phyloP scores from a whole-genome alignment of 2,797 vertebrate species.

The Buphagus erythrorhynchus region DNA sequence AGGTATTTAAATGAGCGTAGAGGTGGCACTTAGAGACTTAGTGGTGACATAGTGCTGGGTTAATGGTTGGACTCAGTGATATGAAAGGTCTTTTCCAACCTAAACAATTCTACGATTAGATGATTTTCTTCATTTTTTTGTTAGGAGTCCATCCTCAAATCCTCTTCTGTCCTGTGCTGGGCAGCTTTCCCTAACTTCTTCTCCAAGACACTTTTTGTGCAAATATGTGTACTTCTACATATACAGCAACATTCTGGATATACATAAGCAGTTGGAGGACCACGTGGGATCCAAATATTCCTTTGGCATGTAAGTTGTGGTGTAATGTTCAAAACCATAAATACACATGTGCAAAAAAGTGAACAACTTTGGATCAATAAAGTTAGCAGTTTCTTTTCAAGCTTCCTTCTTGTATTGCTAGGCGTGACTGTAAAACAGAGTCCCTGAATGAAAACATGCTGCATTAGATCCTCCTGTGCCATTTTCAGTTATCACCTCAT shows the following conservation, averaged over 20 bases:
- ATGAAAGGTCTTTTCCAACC: neutral
- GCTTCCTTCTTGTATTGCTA: neutral
- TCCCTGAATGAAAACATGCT: neutral
- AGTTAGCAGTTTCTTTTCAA: neutral
- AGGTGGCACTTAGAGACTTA: neutral
- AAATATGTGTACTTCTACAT: neutral
- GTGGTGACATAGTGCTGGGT: neutral
- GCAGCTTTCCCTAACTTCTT: neutral
- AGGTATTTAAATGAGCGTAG: neutral
- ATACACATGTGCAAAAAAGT: neutral
- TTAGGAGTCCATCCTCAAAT: neutral
- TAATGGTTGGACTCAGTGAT: neutral
- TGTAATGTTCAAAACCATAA: neutral
- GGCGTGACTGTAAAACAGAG: neutral
- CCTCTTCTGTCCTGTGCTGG: neutral
- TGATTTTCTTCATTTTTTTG: neutral
- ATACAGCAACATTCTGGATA: neutral
- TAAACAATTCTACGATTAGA: neutral
- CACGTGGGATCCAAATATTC: neutral
- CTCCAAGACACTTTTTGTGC: neutral
- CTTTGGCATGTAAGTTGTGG: neutral
- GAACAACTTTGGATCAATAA: neutral
- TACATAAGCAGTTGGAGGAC: neutral
- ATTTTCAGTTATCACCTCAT: slow-evolving; percentile 29
- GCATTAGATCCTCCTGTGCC: neutral